These are phyloP conservation scores for Rostratula benghalensis DNA, from an alignment of 2,113 vertebrate genomes.

Conservation along the genomic window DNA sequence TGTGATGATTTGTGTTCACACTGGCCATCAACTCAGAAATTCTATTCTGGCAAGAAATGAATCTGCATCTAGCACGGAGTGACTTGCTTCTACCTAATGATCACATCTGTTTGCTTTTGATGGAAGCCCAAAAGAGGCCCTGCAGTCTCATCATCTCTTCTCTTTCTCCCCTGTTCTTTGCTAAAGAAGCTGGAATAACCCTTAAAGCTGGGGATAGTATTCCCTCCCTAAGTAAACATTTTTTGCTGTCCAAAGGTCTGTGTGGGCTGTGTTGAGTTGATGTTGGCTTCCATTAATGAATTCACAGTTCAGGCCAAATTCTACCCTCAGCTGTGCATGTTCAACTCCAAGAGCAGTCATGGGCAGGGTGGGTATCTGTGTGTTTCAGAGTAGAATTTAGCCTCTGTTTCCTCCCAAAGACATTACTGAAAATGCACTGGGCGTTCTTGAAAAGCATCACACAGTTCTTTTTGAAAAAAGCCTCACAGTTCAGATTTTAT, in stretches of 20 bases:
- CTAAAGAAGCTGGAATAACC: constrained; percentile 20
- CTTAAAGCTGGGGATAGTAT: neutral
- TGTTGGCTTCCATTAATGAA: constrained; percentile 28
- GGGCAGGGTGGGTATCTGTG: neutral
- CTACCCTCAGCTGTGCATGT: neutral
- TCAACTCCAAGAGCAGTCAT: neutral
- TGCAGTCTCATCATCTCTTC: neutral
- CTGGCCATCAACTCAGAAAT: neutral
- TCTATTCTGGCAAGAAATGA: neutral
- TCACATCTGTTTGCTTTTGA: constrained; percentile 6
- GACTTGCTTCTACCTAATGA: neutral
- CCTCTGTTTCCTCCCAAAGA: neutral
- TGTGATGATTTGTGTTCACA: neutral
- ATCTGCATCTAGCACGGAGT: neutral
- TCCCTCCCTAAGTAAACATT: neutral
- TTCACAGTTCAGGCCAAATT: neutral
- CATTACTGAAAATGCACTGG: neutral
- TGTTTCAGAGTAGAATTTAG: neutral
- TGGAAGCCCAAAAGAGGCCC: neutral
- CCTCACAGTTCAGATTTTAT: neutral
- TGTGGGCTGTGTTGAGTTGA: constrained; percentile 42
- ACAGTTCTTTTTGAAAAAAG: neutral
- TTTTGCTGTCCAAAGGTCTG: constrained; percentile 3
- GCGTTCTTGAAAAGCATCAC: neutral
- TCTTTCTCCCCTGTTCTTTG: neutral